A percentile compares a stretch with the other conserved stretches of the same genome.
These are phyloP conservation scores for Connochaetes taurinus DNA, from an alignment of 2,113 vertebrate genomes.

Conservation along the genomic window DNA sequence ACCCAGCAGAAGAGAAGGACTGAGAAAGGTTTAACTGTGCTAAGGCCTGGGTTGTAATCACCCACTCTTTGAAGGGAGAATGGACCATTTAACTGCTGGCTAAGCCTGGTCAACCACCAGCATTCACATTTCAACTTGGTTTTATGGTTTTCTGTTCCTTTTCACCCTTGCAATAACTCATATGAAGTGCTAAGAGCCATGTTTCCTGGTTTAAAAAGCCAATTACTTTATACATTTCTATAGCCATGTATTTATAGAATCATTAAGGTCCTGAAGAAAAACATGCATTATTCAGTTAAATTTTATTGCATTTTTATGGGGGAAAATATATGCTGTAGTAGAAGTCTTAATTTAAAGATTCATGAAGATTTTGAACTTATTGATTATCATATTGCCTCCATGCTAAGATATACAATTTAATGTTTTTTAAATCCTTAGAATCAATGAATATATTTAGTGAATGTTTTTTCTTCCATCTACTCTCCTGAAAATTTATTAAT, in stretches of 20 bases:
- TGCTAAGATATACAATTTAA: slow-evolving; percentile 38
- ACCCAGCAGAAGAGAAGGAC: not conserved
- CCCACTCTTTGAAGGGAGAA: not conserved
- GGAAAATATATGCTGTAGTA: slow-evolving; percentile 2
- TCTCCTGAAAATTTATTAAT: slow-evolving; percentile 37
- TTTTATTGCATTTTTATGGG: slow-evolving; percentile 53
- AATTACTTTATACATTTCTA: slow-evolving; percentile 55
- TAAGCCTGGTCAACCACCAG: not conserved
- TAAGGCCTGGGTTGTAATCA: not conserved
- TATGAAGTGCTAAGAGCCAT: not conserved
- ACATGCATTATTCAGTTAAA: slow-evolving; percentile 71
- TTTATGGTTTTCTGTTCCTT: not conserved
- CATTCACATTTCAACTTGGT: not conserved
- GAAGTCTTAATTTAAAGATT: slow-evolving; percentile 64
- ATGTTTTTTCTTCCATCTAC: slow-evolving; percentile 16
- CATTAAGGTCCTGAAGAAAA: slow-evolving; percentile 61
- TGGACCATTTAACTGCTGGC: not conserved
- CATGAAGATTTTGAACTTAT: slow-evolving; percentile 56
- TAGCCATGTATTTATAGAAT: slow-evolving; percentile 66
- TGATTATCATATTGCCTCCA: slow-evolving; percentile 59
- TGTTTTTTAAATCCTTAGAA: slow-evolving; percentile 52
- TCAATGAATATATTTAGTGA: slow-evolving; percentile 57
- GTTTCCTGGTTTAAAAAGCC: slow-evolving; percentile 53
- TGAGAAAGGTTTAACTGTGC: not conserved
- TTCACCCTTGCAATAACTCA: slow-evolving; percentile 6